Conservation (phyloP, 2,113 vertebrate genomes). For the Macaca nemestrina region DNA sequence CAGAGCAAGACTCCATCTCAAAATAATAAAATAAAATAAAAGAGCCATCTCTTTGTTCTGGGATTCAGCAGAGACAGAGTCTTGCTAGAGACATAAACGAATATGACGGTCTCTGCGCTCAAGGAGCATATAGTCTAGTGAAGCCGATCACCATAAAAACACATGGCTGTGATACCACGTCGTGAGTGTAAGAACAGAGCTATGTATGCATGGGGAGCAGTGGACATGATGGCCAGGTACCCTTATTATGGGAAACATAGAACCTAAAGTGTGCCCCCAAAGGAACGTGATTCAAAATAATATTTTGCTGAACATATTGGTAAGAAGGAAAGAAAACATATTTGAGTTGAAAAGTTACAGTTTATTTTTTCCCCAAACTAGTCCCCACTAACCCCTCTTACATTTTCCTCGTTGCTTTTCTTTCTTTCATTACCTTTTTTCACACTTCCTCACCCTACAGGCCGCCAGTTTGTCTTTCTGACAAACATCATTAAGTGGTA, state of each 20-base stretch:
- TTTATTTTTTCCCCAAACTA: neutral
- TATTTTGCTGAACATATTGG: neutral
- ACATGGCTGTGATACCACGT: neutral
- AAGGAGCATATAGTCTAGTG: neutral
- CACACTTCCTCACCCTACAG: neutral
- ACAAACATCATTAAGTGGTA: neutral
- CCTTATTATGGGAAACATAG: neutral
- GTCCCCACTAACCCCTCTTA: neutral
- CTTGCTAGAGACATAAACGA: neutral
- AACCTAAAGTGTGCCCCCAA: neutral
- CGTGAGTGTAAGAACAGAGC: neutral
- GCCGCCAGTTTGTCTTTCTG: slow-evolving; percentile 29
- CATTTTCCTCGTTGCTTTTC: neutral
- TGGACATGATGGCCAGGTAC: neutral
- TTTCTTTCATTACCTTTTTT: slow-evolving; percentile 44
- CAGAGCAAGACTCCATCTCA: too few species aligned
- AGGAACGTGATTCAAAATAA: neutral
- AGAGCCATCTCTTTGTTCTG: neutral
- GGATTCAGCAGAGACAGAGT: neutral
- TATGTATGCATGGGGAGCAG: neutral
- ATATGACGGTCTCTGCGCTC: neutral
- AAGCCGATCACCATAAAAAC: neutral
- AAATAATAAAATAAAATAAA: too few species aligned
- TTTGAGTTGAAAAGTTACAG: slow-evolving; percentile 18
- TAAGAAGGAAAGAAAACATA: slow-evolving; percentile 1